Evolutionary conservation across 2,113 vertebrate species (phyloP).

Genomic region (Halichoerus grypus): DNA sequence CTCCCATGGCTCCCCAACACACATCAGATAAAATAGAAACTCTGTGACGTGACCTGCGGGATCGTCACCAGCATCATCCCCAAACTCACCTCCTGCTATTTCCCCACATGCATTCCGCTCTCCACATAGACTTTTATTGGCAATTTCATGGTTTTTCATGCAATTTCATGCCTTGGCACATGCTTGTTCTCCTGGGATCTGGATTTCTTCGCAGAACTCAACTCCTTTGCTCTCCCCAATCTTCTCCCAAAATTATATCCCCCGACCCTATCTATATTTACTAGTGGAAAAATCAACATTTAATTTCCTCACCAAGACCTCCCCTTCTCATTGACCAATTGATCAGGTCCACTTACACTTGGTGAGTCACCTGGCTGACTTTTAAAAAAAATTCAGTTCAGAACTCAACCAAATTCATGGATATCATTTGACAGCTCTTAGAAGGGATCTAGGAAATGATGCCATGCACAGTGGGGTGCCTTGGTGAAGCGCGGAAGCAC

Average conservation of each 20-base stretch:
- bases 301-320: background rate
- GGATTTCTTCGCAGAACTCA: background rate
- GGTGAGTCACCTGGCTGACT: background rate
- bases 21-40: background rate
- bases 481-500: background rate
- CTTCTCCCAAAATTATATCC: background rate
- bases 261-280: background rate
- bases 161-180: background rate
- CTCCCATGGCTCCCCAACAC: background rate
- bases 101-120: background rate
- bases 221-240: background rate
- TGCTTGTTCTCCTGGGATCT: slow-evolving; percentile 12
- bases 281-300: background rate
- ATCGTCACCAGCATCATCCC: background rate
- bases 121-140: background rate
- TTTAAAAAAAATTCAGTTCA: background rate
- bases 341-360: background rate
- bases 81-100: background rate
- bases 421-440: background rate
- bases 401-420: background rate
- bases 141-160: background rate
- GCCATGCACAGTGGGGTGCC: background rate
- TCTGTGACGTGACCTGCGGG: background rate
- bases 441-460: background rate
- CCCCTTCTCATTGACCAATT: background rate